A percentile compares a stretch with the other conserved stretches of the same genome.
Conservation (phyloP, 2,888 invertebrate species). For the Serrognathus titanus region DNA sequence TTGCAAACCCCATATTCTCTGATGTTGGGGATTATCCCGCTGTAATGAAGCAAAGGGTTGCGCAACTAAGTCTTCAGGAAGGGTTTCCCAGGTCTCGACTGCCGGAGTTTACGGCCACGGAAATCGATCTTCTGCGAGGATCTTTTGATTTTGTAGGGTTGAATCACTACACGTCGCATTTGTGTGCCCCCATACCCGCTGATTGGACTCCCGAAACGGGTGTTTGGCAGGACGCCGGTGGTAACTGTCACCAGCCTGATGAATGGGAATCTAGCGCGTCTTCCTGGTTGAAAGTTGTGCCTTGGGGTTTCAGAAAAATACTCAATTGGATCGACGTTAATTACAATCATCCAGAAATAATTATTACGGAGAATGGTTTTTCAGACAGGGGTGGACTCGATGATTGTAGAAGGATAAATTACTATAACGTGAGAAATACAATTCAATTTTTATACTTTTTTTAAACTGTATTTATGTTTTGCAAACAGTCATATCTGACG, state of each 20-base stretch:
- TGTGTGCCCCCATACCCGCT: constrained; percentile 1
- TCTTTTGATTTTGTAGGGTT: constrained; percentile 64
- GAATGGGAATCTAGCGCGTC: constrained; percentile 54
- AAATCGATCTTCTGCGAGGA: constrained; percentile 49
- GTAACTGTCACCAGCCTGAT: constrained; percentile 39
- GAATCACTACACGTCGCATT: constrained; percentile 58
- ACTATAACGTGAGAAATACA: constrained; percentile 18
- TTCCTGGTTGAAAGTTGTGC: constrained; percentile 48
- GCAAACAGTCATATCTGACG: constrained; percentile 42
- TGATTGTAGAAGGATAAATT: constrained; percentile 21
- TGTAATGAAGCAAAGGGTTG: constrained; percentile 49
- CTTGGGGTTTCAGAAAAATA: constrained; percentile 57
- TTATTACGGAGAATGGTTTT: constrained; percentile 56
- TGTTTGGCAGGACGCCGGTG: constrained; percentile 4
- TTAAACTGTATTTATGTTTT: background rate
- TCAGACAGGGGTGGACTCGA: constrained; percentile 40
- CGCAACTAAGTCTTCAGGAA: constrained; percentile 45
- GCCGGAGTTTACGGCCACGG: constrained; percentile 47
- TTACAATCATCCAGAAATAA: constrained; percentile 57
- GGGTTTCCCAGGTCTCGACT: constrained; percentile 48
- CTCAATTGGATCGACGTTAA: constrained; percentile 48
- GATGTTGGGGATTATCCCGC: constrained; percentile 52
- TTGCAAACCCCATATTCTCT: constrained; percentile 50
- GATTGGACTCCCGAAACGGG: constrained; percentile 4
- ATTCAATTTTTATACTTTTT: background rate